These are phyloP conservation scores for Monochamus saltuarius DNA, from an alignment of 1,140 invertebrate genomes.

Conservation along the genomic window DNA sequence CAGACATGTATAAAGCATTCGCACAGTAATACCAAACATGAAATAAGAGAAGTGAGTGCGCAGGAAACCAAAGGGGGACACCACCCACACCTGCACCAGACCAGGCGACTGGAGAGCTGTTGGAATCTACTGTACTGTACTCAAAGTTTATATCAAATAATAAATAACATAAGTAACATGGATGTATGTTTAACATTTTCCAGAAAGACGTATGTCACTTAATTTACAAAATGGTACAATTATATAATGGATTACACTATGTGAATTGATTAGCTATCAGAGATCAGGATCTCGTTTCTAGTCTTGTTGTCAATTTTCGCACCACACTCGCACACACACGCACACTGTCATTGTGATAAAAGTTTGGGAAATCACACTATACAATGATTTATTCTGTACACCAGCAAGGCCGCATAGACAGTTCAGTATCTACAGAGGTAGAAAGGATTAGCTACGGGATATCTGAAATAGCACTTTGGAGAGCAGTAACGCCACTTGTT, in stretches of 20 bases:
- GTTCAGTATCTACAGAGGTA: constrained; percentile 40
- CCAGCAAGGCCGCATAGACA: constrained; percentile 26
- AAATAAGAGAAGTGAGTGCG: constrained; percentile 49
- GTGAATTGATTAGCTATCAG: constrained; percentile 46
- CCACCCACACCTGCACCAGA: constrained; percentile 34
- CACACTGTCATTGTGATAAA: constrained; percentile 36
- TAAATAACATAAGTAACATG: constrained; percentile 53
- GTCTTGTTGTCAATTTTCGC: constrained; percentile 36
- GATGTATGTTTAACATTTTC: constrained; percentile 53
- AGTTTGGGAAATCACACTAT: constrained; percentile 35
- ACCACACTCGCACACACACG: constrained; percentile 29
- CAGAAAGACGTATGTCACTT: constrained; percentile 52
- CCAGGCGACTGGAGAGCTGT: constrained; percentile 36
- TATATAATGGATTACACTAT: constrained; percentile 48
- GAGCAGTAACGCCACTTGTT: constrained; percentile 89
- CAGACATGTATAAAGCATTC: constrained; percentile 61
- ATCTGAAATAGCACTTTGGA: constrained; percentile 86
- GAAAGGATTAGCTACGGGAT: constrained; percentile 51
- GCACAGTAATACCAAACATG: constrained; percentile 59
- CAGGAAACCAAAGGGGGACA: constrained; percentile 40
- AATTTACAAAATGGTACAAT: constrained; percentile 55
- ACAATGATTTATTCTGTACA: constrained; percentile 37
- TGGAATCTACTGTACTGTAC: constrained; percentile 22
- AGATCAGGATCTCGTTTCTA: constrained; percentile 38
- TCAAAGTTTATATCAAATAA: constrained; percentile 46